A percentile compares a stretch with the other conserved stretches of the same genome.
Evolutionary conservation across 2,113 vertebrate species (phyloP).

Genomic region (Gymnocephalus cernua): DNA sequence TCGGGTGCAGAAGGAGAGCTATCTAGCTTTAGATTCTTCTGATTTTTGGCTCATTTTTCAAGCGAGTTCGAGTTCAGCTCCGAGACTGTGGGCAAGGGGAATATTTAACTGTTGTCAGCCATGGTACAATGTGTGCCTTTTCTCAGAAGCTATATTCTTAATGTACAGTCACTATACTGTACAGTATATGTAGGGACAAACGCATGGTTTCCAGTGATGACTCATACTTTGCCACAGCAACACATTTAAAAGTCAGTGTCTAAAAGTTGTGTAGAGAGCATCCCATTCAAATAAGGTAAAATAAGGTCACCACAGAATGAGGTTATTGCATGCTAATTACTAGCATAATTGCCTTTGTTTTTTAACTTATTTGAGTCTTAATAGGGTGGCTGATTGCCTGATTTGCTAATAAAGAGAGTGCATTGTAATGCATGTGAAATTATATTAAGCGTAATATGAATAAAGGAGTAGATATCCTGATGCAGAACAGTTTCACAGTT

Average conservation of each 20-base stretch:
- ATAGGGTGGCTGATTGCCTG: background rate
- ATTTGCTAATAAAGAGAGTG: constrained; percentile 17
- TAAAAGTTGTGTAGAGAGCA: background rate
- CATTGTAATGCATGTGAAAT: background rate
- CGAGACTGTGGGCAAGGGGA: constrained; percentile 56
- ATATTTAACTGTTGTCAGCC: constrained; percentile 51
- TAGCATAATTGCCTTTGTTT: constrained; percentile 7
- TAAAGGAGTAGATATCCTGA: constrained; percentile 46
- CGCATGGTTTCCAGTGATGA: background rate
- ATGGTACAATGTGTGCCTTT: constrained; percentile 36
- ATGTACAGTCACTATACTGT: background rate
- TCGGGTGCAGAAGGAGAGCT: constrained; percentile 74
- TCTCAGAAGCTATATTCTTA: constrained; percentile 22
- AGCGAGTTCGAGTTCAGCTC: constrained; percentile 51
- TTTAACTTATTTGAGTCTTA: constrained; percentile 16
- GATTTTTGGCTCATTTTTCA: constrained; percentile 78
- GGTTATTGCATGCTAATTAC: constrained; percentile 39
- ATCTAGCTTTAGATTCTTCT: constrained; percentile 78
- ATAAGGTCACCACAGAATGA: constrained; percentile 19
- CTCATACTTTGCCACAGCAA: background rate
- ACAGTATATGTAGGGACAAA: constrained; percentile 8
- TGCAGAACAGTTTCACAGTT: constrained; percentile 42
- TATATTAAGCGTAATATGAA: constrained; percentile 13
- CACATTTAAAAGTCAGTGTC: background rate
- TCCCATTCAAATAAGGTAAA: constrained; percentile 8